Conservation (phyloP, 35 echinoderm and acorn worm genomes). For the Acanthaster planci region DNA sequence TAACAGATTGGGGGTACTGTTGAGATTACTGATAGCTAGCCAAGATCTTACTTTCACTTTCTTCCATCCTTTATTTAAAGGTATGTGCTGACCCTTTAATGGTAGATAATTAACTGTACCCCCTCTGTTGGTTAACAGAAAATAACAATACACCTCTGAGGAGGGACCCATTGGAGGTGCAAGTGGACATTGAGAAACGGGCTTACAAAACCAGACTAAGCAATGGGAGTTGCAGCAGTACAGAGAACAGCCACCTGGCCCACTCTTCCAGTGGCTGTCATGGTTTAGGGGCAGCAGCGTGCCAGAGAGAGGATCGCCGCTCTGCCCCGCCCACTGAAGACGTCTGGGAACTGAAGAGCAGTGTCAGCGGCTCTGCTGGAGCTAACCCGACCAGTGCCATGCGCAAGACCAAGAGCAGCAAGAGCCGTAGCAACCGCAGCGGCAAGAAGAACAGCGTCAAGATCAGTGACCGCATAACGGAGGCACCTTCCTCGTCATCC, state of each 20-base stretch:
- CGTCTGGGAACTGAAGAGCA: slow-evolving; percentile 83
- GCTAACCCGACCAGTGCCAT: slow-evolving; percentile 26
- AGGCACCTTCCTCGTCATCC: slow-evolving; percentile 37
- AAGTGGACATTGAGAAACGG: slow-evolving; percentile 73
- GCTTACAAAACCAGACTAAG: slow-evolving; percentile 72
- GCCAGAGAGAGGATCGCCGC: background rate
- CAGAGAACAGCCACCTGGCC: slow-evolving; percentile 43
- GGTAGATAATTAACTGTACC: background rate
- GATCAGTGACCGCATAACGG: slow-evolving; percentile 65
- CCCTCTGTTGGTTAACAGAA: slow-evolving; percentile 1
- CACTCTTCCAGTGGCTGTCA: background rate
- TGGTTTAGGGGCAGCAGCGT: background rate
- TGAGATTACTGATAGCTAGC: too few species aligned
- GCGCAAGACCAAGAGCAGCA: slow-evolving; percentile 38
- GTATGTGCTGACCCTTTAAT: background rate
- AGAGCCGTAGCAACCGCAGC: slow-evolving; percentile 14
- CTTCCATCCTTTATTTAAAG: too few species aligned
- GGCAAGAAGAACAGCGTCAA: slow-evolving; percentile 79
- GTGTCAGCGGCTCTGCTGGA: slow-evolving; percentile 33
- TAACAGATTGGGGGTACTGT: too few species aligned
- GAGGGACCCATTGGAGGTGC: slow-evolving; percentile 71
- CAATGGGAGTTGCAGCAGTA: slow-evolving; percentile 81
- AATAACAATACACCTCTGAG: slow-evolving; percentile 12
- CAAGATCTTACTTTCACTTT: too few species aligned
- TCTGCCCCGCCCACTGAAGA: slow-evolving; percentile 26